Conservation (phyloP, 1,140 invertebrate genomes). For the Cotesia typhae region DNA sequence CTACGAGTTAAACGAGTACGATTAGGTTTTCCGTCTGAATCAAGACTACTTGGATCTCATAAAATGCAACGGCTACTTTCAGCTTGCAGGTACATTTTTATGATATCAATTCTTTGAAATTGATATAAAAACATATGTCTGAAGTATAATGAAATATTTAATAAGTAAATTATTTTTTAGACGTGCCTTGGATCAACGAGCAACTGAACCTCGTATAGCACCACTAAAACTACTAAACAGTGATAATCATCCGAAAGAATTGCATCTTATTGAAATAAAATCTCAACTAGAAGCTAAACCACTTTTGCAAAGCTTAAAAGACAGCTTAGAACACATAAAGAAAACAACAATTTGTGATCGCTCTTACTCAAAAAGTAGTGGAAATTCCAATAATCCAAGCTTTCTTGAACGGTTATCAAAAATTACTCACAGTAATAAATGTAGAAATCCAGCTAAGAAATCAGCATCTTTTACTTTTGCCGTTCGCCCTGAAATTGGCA, state of each 20-base stretch:
- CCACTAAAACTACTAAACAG: conserved; percentile 52
- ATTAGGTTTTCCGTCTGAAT: conserved; percentile 59
- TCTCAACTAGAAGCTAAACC: conserved; percentile 60
- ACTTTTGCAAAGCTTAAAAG: conserved; percentile 59
- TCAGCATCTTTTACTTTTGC: conserved; percentile 63
- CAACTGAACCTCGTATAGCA: conserved; percentile 59
- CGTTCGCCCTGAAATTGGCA: conserved; percentile 59
- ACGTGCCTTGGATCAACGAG: conserved; percentile 60
- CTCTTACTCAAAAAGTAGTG: conserved; percentile 49
- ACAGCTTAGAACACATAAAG: conserved; percentile 60
- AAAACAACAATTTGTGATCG: conserved; percentile 59
- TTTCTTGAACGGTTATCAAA: conserved; percentile 59
- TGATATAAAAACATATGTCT: not conserved
- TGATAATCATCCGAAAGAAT: conserved; percentile 55
- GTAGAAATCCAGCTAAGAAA: conserved; percentile 61
- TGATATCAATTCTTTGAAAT: not conserved
- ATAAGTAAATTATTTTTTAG: conserved; percentile 44
- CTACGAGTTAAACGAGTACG: conserved; percentile 59
- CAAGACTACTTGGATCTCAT: conserved; percentile 58
- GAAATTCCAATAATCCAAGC: conserved; percentile 44
- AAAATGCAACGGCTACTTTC: conserved; percentile 63
- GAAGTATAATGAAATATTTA: not conserved
- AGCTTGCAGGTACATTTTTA: conserved; percentile 57
- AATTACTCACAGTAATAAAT: conserved; percentile 59
- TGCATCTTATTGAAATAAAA: conserved; percentile 60